Evolutionary conservation across 1,140 invertebrate species (phyloP).

Genomic region (Diachasma alloeum): DNA sequence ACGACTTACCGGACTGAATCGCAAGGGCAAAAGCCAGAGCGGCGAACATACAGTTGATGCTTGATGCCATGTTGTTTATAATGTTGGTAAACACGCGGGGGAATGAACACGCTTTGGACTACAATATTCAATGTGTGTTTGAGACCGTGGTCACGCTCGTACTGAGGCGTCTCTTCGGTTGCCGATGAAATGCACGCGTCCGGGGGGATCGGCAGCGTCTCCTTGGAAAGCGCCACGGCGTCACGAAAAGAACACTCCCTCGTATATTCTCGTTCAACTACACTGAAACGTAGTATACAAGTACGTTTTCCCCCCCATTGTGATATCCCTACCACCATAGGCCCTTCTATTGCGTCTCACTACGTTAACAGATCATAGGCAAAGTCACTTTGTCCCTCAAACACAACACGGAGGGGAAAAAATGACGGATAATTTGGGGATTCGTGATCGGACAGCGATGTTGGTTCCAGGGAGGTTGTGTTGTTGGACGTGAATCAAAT

Average conservation of each 20-base stretch:
- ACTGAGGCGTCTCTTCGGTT: slow-evolving; percentile 7
- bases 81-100: neutral
- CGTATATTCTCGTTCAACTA: neutral
- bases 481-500: no score
- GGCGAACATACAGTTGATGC: slow-evolving; percentile 12
- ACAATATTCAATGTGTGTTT: neutral
- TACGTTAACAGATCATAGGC: neutral
- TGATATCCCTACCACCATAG: neutral
- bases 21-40: slow-evolving; percentile 10
- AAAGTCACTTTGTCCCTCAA: neutral
- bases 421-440: no score
- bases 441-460: no score
- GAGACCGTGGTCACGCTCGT: slow-evolving; percentile 24
- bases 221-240: slow-evolving; percentile 16
- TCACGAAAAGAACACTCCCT: slow-evolving; percentile 19
- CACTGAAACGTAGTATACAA: neutral
- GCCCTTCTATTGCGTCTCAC: neutral
- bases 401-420: no score
- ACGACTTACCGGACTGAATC: slow-evolving; percentile 24
- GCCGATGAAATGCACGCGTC: neutral
- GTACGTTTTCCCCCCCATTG: neutral
- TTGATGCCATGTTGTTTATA: slow-evolving; percentile 15
- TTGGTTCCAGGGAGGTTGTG: no score
- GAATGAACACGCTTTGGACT: neutral
- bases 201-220: slow-evolving; percentile 4